phyloP scores from a whole-genome alignment of 1,140 invertebrate species.

The Paraescarpia echinospica region DNA sequence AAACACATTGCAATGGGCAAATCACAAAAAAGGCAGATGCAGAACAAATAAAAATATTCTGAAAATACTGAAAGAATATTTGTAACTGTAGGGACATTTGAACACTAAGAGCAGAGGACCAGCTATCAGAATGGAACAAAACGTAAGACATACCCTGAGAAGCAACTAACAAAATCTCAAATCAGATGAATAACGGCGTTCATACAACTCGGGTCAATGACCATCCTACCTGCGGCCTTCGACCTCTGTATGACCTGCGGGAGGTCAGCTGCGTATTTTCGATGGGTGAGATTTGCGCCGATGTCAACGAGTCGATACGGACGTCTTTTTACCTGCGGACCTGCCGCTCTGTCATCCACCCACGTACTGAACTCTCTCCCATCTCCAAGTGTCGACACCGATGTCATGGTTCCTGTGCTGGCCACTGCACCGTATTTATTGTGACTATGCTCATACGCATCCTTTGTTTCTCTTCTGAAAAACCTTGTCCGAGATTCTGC shows the following conservation, averaged over 20 bases:
- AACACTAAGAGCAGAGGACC: too few species aligned
- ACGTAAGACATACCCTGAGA: not conserved
- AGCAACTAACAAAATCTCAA: not conserved
- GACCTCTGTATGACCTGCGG: not conserved
- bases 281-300: not conserved
- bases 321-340: not conserved
- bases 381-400: not conserved
- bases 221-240: not conserved
- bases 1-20: too few species aligned
- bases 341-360: not conserved
- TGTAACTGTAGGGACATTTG: too few species aligned
- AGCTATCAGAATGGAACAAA: too few species aligned
- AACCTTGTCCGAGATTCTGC: not conserved
- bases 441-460: not conserved
- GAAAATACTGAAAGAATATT: too few species aligned
- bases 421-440: not conserved
- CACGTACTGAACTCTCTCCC: not conserved
- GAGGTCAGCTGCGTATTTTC: not conserved
- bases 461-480: not conserved
- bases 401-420: not conserved
- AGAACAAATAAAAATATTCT: too few species aligned
- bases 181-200: not conserved
- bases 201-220: not conserved
- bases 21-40: too few species aligned
- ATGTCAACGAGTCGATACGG: not conserved